Percentiles rank a stretch among this genome's conserved stretches.
Conservation (phyloP, 2,888 invertebrate genomes). For the Tetragnatha montana region DNA sequence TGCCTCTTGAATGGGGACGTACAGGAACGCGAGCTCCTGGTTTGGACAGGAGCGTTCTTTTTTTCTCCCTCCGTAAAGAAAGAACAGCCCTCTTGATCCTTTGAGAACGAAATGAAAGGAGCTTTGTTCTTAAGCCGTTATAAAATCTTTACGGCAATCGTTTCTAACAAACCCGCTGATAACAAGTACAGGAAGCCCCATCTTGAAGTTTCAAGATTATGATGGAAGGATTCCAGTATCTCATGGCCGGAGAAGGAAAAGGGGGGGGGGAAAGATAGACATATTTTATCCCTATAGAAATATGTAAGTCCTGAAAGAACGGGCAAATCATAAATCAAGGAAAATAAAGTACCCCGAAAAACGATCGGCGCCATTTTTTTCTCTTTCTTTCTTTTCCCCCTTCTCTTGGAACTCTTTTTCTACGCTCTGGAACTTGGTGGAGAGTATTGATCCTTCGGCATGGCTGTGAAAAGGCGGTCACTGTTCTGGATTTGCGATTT, state of each 20-base stretch:
- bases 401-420: slow-evolving; percentile 23
- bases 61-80: not conserved
- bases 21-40: not conserved
- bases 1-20: not conserved
- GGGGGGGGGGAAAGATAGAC: not conserved
- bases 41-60: not conserved
- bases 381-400: slow-evolving; percentile 4
- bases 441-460: slow-evolving; percentile 36
- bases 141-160: slow-evolving; percentile 32
- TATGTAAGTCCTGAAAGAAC: slow-evolving; percentile 52
- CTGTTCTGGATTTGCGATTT: slow-evolving; percentile 34
- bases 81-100: slow-evolving; percentile 10
- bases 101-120: slow-evolving; percentile 23
- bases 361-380: slow-evolving; percentile 43
- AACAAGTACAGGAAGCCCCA: slow-evolving; percentile 28
- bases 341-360: slow-evolving; percentile 54
- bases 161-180: slow-evolving; percentile 34
- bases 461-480: slow-evolving; percentile 36
- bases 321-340: slow-evolving; percentile 60
- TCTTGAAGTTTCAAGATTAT: slow-evolving; percentile 18
- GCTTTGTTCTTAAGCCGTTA: slow-evolving; percentile 49
- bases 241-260: not conserved
- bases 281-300: slow-evolving; percentile 49
- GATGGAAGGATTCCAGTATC: slow-evolving; percentile 16
- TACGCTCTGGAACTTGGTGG: not conserved